These are phyloP conservation scores for Hassar affinis DNA, from an alignment of 2,113 vertebrate species.

Conservation along the genomic window DNA sequence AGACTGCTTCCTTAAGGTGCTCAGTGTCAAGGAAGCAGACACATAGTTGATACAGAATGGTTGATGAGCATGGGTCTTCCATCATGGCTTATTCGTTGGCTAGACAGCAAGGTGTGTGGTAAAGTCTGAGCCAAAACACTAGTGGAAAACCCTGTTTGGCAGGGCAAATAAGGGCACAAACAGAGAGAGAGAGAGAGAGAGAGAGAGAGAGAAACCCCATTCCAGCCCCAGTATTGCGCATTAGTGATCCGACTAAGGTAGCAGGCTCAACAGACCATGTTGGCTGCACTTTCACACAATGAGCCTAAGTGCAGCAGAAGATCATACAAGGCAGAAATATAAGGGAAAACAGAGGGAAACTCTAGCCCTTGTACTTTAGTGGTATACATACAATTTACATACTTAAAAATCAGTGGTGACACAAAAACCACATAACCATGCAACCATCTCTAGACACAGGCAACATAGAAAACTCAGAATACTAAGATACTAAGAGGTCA, in stretches of 20 bases:
- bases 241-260: neutral
- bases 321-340: neutral
- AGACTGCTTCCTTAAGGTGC: neutral
- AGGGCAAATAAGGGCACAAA: neutral
- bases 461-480: neutral
- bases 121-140: neutral
- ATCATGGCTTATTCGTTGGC: neutral
- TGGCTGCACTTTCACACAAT: neutral
- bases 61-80: neutral
- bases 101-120: neutral
- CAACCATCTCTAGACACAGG: neutral
- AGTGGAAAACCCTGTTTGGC: neutral
- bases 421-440: neutral
- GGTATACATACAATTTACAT: neutral
- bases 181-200: too few species aligned
- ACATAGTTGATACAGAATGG: neutral
- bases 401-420: neutral
- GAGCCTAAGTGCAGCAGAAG: neutral
- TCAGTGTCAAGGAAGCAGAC: neutral
- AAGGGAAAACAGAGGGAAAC: neutral
- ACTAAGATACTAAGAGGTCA: neutral
- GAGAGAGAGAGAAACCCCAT: neutral
- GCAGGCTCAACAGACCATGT: neutral
- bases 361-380: neutral
- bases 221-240: neutral